A percentile compares a stretch with the other conserved stretches of the same genome.
These are phyloP conservation scores for Myotis brandtii DNA, from an alignment of 2,113 vertebrate genomes.

Conservation along the genomic window DNA sequence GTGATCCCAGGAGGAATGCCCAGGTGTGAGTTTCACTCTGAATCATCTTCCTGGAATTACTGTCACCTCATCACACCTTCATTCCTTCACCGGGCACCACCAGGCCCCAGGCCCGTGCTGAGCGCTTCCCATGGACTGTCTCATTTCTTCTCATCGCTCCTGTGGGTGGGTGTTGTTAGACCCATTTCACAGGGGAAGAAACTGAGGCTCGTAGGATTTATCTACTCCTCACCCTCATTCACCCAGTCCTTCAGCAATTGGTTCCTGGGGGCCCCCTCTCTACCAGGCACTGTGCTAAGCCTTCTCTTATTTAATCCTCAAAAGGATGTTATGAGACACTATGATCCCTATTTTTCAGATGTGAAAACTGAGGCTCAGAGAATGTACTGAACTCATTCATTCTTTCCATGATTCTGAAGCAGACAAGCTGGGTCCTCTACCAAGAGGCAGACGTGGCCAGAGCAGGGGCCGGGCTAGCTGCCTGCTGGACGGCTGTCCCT, in stretches of 20 bases:
- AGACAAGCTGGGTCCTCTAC: neutral
- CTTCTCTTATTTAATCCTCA: neutral
- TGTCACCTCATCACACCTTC: neutral
- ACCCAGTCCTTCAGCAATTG: neutral
- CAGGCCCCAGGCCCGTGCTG: neutral
- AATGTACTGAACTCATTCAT: neutral
- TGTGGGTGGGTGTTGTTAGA: neutral
- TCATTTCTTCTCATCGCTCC: neutral
- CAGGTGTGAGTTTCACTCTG: neutral
- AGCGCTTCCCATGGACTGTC: rapidly evolving
- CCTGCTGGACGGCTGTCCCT: neutral
- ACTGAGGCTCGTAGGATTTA: neutral
- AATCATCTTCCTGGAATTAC: too few relatives aligned
- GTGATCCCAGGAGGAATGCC: neutral
- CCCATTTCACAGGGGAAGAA: neutral
- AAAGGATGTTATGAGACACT: neutral
- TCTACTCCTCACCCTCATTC: neutral
- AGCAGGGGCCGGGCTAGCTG: neutral
- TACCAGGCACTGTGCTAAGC: neutral
- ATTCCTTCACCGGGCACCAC: neutral
- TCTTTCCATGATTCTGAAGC: neutral
- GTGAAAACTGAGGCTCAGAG: neutral
- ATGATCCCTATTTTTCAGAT: neutral
- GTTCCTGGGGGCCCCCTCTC: neutral
- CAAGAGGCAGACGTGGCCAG: neutral